Evolutionary conservation across 2,797 vertebrate species (phyloP), one percentile per base, ranked within the genome.

Genomic region (Syndactyla subalaris): DNA sequence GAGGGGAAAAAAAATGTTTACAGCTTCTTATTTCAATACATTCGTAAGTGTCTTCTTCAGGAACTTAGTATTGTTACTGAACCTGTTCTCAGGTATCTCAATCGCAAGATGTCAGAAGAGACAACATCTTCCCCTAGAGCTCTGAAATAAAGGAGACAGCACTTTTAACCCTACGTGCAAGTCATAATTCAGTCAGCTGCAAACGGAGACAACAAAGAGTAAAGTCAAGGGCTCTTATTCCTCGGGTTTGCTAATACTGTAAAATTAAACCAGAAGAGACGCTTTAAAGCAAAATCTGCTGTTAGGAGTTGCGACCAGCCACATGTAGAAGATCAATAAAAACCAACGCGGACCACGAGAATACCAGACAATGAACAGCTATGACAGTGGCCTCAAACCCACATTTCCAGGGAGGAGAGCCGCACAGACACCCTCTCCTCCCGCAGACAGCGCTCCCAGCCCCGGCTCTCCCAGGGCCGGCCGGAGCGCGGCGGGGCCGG

Each of bases 91-190:
- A 92, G 91, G 88, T 92, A 89, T 96, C 90, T 93, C 45, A 76
- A 77, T 87, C 78, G 80, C 87, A 93, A 92, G 94, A 95, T 88
- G 81, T 93, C 95, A 94, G 90, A 68, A 96, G 88, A 96, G 96
- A 93, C 93, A 96, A 94, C 68, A 93, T 95, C 96, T 94, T 95
- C 96, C 93, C 92, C 94, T 88, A 96, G 86, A 92, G 95, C 97
- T 93, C 96, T 95, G 92, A 94, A 98, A 96, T 73, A 95, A 96
- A 97, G 88, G 94, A 90, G 94, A 96, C 90, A 88, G 80, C 85
- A 95, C 96, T 94, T 94, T 96, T 87, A 96, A 92, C 93, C 85
- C 91, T 71, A n/a, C 55, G 6, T 26, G 67, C 85, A 82, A 94
- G 86, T 65, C 79, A 20, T 21, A 95, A 72, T 89, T 85, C 89